Conservation (phyloP, 1,140 invertebrate species). For the Drosophila albomicans region DNA sequence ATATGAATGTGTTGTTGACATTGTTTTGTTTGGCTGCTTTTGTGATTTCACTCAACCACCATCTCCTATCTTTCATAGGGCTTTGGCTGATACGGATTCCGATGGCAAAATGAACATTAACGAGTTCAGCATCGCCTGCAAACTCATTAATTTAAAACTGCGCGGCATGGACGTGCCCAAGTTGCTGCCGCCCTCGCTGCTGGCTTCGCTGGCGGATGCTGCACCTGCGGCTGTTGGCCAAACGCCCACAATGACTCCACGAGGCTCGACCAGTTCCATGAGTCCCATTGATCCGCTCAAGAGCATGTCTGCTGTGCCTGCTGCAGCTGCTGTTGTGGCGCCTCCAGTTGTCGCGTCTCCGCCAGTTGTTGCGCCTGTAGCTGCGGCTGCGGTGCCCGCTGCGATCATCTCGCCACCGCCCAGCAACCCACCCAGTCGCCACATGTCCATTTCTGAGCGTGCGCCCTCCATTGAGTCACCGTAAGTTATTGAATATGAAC, state of each 20-base stretch:
- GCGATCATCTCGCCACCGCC: slow-evolving; percentile 67
- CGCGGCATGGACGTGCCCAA: slow-evolving; percentile 96
- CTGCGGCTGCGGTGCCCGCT: slow-evolving; percentile 44
- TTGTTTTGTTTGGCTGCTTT: slow-evolving; percentile 33
- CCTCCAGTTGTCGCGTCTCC: slow-evolving; percentile 32
- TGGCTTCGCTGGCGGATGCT: slow-evolving; percentile 88
- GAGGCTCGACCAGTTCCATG: slow-evolving; percentile 71
- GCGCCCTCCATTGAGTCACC: slow-evolving; percentile 85
- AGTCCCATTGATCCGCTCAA: slow-evolving; percentile 79
- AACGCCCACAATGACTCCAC: slow-evolving; percentile 79
- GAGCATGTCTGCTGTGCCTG: slow-evolving; percentile 56
- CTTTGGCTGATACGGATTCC: slow-evolving; percentile 96
- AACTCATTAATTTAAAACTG: slow-evolving; percentile 97
- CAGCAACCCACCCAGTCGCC: slow-evolving; percentile 84
- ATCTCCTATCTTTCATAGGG: slow-evolving; percentile 86
- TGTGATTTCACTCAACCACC: neutral
- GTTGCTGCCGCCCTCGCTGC: slow-evolving; percentile 91
- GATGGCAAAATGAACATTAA: slow-evolving; percentile 98
- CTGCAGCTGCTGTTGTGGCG: slow-evolving; percentile 29
- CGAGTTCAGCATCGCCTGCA: slow-evolving; percentile 99
- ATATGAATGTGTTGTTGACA: slow-evolving; percentile 10
- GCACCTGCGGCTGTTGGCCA: slow-evolving; percentile 26
- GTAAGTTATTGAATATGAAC: slow-evolving; percentile 79
- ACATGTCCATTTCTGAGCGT: slow-evolving; percentile 84
- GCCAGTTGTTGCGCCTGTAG: slow-evolving; percentile 29